Evolutionary conservation across 2,797 vertebrate species (phyloP).

Genomic region (Lacerta bilineata): DNA sequence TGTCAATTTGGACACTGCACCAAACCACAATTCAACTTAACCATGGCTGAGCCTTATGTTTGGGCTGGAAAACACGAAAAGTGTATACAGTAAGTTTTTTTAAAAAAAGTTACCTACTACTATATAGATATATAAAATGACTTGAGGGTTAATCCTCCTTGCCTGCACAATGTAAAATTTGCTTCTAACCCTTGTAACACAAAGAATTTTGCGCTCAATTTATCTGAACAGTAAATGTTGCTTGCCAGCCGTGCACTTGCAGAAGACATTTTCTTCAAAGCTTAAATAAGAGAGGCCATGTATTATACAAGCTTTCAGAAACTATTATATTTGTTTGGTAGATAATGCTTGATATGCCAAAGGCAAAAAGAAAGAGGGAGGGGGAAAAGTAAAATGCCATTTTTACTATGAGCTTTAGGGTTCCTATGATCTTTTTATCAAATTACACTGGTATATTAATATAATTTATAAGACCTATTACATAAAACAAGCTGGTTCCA

Average conservation of each 20-base stretch:
- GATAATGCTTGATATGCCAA: not conserved
- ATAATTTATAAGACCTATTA: constrained; percentile 1
- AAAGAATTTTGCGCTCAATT: constrained; percentile 30
- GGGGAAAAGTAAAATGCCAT: not conserved
- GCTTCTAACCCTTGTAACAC: not conserved
- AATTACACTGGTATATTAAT: constrained; percentile 3
- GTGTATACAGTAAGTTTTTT: not conserved
- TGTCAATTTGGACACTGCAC: not conserved
- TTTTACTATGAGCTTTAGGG: constrained; percentile 18
- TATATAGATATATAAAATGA: not conserved
- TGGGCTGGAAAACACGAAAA: not conserved
- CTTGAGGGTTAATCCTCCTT: constrained; percentile 4
- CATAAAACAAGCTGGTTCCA: not conserved
- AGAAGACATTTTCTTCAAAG: constrained; percentile 21
- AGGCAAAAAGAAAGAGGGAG: not conserved
- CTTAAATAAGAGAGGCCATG: not conserved
- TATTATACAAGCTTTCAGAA: constrained; percentile 19
- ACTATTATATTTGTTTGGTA: constrained; percentile 13
- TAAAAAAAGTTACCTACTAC: not conserved
- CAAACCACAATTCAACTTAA: not conserved
- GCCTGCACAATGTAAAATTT: not conserved
- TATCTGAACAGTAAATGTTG: constrained; percentile 4
- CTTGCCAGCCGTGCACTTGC: constrained; percentile 15
- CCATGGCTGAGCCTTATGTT: not conserved
- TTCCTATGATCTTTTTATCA: constrained; percentile 14